Evolutionary conservation across 2,888 invertebrate species (phyloP), one percentile per base, ranked within the genome.

Genomic region (Galeruca laticollis): DNA sequence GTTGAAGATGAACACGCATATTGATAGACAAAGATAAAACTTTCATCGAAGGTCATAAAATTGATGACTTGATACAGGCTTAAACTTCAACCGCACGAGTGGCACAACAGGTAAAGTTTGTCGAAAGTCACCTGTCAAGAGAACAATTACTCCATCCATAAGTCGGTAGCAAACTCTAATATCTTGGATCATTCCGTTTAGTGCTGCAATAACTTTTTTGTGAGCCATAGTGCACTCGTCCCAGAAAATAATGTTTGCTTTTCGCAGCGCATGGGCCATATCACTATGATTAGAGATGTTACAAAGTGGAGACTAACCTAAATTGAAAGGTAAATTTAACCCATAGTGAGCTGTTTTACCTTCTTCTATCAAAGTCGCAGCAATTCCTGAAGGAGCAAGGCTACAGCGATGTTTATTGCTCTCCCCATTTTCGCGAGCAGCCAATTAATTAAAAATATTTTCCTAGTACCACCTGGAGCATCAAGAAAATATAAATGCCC

Each of bases 191-290:
- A 9, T 43, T n/a, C 43, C 8, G 43, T 43, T 43, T 13, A 43
- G 43, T 6, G 43, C 43, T 43, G 3, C n/a, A 43, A 43, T 10
- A 43, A 0, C 11, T 43, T 43, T 43, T 43, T 43, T 43, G 43
- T 43, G 43, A 43, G 43, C 43, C 43, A 43, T 43, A 43, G 43
- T 43, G n/a, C 43, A 43, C 43, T 43, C 43, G 43, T 43, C 10
- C 43, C 43, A 1, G 43, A 43, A 6, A 43, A 43, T 43, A 43
- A 43, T 43, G 3, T 43, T 43, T 4, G 43, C 10, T 43, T 43
- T 9, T n/a, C 43, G 11, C n/a, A 43, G 43, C n/a, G 8, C 43
- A 43, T 43, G 43, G 8, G 43, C 43, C 8, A 43, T 43, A 10
- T 43, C 6, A 43, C 43, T 43, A 3, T 43, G 43, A 6, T 2